Evolutionary conservation across 1,140 invertebrate genomes (phyloP), one percentile per base, ranked within the genome.

Genomic region (Tribolium castaneum): DNA sequence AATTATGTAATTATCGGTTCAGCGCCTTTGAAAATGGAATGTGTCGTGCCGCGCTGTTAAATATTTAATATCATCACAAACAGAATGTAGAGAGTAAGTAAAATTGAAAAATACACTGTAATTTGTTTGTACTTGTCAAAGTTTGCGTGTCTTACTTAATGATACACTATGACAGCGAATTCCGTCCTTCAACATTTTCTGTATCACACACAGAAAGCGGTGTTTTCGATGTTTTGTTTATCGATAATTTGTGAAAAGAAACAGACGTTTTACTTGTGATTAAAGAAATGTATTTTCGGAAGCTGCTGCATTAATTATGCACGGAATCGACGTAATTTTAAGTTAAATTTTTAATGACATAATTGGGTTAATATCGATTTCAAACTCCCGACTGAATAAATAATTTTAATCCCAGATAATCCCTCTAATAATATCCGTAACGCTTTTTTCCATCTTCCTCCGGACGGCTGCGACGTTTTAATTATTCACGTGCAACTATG

Each of bases 111-210:
- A 66, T 66, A 66, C 30, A 66, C 59, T 66, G 59, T 66, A 66
- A 66, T 66, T 66, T 66, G 59, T 66, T 66, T 66, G 59, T 66
- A 66, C 25, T 66, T 66, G 59, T 66, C 59, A 66, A 66, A 66
- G 59, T 66, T 66, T 66, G 59, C 59, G 59, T 66, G 59, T 66
- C 59, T 66, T 66, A 66, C 59, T 66, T 66, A 66, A 66, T 66
- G 59, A 66, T 66, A 66, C 59, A 66, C n/a, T 66, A 66, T 66
- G 59, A 66, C 45, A 66, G 59, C 59, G 45, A 66, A 66, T n/a
- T 66, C 30, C 45, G 59, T 66, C 30, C 59, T 66, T 66, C 34
- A 14, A 62, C 19, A 30, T 62, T 62, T 35, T 66, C 59, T 12
- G 22, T 35, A 13, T 25, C 12, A 25, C 9, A 10, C 25, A 10